phyloP scores from a whole-genome alignment of 2,113 vertebrate genomes.

The Sylvietta virens region DNA sequence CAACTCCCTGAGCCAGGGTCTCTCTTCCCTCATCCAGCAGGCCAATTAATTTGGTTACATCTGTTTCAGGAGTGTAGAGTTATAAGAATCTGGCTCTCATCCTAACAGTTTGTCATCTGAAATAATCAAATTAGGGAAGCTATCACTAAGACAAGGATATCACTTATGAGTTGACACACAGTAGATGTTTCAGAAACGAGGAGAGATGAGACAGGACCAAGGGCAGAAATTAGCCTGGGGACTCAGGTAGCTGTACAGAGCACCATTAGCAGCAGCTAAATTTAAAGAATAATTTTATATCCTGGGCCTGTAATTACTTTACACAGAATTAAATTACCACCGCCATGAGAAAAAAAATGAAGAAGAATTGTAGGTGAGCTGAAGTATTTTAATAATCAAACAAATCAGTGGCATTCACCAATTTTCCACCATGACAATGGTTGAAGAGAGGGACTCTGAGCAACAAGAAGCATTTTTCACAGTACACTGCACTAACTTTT shows the following conservation, averaged over 20 bases:
- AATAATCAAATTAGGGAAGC: background rate
- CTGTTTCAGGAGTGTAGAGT: background rate
- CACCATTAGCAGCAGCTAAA: background rate
- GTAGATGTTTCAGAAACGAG: background rate
- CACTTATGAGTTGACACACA: background rate
- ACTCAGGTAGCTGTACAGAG: background rate
- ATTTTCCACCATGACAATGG: background rate
- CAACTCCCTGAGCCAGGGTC: background rate
- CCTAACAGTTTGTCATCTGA: background rate
- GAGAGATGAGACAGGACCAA: background rate
- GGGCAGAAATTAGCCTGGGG: background rate
- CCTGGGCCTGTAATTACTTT: conserved; percentile 27
- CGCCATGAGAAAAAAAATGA: background rate
- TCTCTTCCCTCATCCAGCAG: background rate
- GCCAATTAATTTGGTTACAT: background rate
- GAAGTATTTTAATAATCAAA: background rate
- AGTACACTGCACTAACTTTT: background rate
- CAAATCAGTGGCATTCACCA: background rate
- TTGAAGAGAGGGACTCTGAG: background rate
- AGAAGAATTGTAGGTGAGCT: background rate
- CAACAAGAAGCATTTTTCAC: background rate
- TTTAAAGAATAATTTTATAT: conserved; percentile 9
- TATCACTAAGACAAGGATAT: background rate
- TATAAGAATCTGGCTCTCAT: background rate
- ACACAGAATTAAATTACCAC: background rate